phyloP scores from a whole-genome alignment of 1,140 invertebrate species.

The Papilio aristodemus region DNA sequence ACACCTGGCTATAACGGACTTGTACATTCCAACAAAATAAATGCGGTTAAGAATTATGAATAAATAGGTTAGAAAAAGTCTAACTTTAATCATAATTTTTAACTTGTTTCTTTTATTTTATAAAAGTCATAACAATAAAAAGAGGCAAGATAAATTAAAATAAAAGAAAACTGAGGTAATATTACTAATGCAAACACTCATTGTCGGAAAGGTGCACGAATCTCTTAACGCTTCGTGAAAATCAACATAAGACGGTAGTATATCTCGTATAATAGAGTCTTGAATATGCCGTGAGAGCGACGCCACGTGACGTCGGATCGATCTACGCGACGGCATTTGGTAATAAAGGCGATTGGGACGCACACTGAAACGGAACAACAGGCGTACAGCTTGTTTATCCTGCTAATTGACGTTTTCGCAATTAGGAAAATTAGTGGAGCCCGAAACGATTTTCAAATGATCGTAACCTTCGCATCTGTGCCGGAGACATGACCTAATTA shows the following conservation, averaged over 20 bases:
- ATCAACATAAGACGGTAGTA: neutral
- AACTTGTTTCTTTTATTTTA: no score
- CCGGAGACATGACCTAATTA: neutral
- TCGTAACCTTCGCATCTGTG: neutral
- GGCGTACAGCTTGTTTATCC: conserved; percentile 23
- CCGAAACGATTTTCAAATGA: neutral
- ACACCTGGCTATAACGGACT: no score
- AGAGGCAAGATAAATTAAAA: no score
- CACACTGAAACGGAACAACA: neutral
- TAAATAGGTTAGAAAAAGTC: no score
- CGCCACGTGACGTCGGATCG: conserved; percentile 7
- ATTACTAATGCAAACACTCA: neutral
- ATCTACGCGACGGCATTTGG: conserved; percentile 11
- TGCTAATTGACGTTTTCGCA: conserved; percentile 21
- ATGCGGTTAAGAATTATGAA: no score
- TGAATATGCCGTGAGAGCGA: conserved; percentile 12
- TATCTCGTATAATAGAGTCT: neutral
- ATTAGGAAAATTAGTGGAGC: conserved; percentile 23
- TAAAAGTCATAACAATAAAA: no score
- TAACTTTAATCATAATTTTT: no score
- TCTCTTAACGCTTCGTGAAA: neutral
- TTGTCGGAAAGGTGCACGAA: neutral
- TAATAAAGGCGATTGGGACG: conserved; percentile 13
- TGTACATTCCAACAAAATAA: no score
- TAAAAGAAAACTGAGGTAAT: neutral